Evolutionary conservation across 2,113 vertebrate species (phyloP).

Genomic region (Arenaria interpres): DNA sequence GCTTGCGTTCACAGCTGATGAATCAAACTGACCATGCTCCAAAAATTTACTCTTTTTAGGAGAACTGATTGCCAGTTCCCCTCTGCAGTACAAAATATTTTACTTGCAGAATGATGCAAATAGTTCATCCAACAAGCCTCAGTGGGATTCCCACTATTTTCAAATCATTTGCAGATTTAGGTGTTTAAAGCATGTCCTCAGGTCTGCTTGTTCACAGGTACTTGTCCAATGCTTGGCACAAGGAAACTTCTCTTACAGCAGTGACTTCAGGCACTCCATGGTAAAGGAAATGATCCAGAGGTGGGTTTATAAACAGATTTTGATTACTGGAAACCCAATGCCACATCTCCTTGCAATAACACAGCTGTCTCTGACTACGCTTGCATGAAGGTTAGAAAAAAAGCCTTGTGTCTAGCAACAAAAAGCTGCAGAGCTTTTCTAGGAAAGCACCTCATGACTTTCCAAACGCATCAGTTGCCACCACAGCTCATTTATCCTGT

Average conservation of each 20-base stretch:
- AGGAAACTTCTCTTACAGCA: not conserved
- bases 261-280: not conserved
- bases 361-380: not conserved
- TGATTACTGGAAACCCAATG: not conserved
- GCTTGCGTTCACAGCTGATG: not conserved
- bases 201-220: not conserved
- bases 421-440: not conserved
- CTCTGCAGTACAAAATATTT: not conserved
- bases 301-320: not conserved
- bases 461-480: not conserved
- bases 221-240: not conserved
- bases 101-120: not conserved
- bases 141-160: not conserved
- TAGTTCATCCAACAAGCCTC: not conserved
- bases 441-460: not conserved
- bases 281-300: not conserved
- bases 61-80: not conserved
- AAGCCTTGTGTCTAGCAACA: not conserved
- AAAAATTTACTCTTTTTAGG: not conserved
- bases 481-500: not conserved
- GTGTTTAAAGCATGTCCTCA: not conserved
- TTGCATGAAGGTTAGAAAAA: not conserved
- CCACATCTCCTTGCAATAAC: not conserved
- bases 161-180: not conserved
- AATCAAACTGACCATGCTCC: accelerated